Evolutionary conservation across 2,113 vertebrate species (phyloP).

Genomic region (Lagopus leucura): DNA sequence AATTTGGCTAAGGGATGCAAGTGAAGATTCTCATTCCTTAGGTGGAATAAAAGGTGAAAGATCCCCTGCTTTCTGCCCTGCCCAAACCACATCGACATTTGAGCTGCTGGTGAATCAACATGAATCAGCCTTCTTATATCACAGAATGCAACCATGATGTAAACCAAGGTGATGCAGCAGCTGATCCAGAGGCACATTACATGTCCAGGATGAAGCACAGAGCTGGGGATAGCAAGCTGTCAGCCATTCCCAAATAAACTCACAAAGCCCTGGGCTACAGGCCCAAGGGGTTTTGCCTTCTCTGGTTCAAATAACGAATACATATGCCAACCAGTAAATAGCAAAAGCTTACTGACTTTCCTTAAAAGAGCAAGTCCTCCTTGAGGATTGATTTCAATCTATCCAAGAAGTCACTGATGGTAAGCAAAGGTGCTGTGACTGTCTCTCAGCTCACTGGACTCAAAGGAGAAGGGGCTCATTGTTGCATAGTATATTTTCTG

Average conservation of each 20-base stretch:
- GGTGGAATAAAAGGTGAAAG: not conserved
- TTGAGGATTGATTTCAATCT: not conserved
- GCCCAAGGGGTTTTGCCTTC: not conserved
- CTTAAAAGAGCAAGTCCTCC: not conserved
- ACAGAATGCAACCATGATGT: not conserved
- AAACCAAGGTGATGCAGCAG: not conserved
- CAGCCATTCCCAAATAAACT: conserved; percentile 3
- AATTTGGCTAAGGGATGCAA: not conserved
- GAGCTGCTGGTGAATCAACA: not conserved
- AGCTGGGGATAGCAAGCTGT: not conserved
- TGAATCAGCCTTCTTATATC: conserved; percentile 33
- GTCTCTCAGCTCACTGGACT: not conserved
- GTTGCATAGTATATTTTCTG: rapidly evolving
- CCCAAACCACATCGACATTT: rapidly evolving
- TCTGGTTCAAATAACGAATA: not conserved
- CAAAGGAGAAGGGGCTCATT: not conserved
- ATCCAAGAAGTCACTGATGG: not conserved
- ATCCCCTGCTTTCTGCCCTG: not conserved
- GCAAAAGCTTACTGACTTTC: not conserved
- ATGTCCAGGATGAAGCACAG: not conserved
- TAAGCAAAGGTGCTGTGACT: not conserved
- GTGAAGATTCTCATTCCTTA: not conserved
- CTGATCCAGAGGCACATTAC: conserved; percentile 50
- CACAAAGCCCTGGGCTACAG: not conserved
- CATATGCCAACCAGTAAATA: not conserved